These are phyloP conservation scores for Acleris literana DNA, from an alignment of 2,888 invertebrate species.

Conservation along the genomic window DNA sequence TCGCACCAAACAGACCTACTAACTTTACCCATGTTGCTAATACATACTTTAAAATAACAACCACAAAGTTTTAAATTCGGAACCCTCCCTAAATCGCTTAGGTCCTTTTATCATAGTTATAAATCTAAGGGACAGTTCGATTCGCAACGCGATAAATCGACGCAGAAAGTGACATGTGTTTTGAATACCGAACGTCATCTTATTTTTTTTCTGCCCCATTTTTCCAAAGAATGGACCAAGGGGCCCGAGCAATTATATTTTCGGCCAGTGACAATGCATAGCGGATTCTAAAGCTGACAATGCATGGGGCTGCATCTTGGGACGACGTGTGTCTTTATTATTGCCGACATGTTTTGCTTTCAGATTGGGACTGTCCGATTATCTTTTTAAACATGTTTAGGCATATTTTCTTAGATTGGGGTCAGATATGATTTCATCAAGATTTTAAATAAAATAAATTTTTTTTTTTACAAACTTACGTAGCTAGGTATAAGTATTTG, in stretches of 20 bases:
- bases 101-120: not conserved
- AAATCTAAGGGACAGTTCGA: slow-evolving; percentile 54
- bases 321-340: slow-evolving; percentile 70
- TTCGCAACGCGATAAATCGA: slow-evolving; percentile 73
- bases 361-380: slow-evolving; percentile 57
- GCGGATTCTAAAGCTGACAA: slow-evolving; percentile 60
- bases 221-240: slow-evolving; percentile 57
- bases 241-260: slow-evolving; percentile 80
- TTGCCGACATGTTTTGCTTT: slow-evolving; percentile 63
- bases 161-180: slow-evolving; percentile 78
- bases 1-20: slow-evolving; percentile 16
- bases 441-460: not conserved
- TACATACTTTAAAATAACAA: slow-evolving; percentile 43
- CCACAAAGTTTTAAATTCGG: slow-evolving; percentile 13
- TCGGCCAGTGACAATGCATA: slow-evolving; percentile 52
- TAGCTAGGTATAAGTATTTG: not conserved
- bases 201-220: slow-evolving; percentile 54
- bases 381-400: slow-evolving; percentile 47
- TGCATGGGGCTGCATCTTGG: slow-evolving; percentile 63
- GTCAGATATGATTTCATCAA: slow-evolving; percentile 24
- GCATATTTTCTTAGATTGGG: slow-evolving; percentile 34
- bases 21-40: slow-evolving; percentile 28
- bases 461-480: no score
- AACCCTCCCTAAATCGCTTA: not conserved
- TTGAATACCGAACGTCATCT: slow-evolving; percentile 77